Evolutionary conservation across 2,888 invertebrate species (phyloP), one percentile per base, ranked within the genome.

Genomic region (Octonoba sinensis): DNA sequence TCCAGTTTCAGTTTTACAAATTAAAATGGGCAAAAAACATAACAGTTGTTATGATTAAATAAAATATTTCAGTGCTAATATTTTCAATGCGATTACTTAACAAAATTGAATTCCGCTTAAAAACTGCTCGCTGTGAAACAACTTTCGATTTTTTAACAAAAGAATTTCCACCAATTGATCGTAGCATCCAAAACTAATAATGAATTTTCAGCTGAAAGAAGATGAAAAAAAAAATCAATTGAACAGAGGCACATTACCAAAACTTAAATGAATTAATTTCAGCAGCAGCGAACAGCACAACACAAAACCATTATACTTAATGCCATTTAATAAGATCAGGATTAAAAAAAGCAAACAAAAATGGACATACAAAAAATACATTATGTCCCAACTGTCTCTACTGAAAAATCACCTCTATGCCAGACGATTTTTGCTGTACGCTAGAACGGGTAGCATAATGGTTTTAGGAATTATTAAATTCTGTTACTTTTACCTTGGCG

Each of bases 381-480:
- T 72, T 72, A 72, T 73, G 44, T 24, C 24, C 60, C 79, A 79
- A 73, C 54, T 73, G 79, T 73, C 79, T 54, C 67, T 27, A 67
- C 73, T 73, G 79, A 81, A 73, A 79, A 81, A 81, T 81, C 73
- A 81, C 79, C 73, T 54, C 46, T 24, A 62, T 70, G 44, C 4
- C 54, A 22, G n/a, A 54, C 66, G 72, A 79, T 79, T 78, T 36
- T 78, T 71, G 59, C 65, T 72, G 70, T 36, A 54, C 65, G 49
- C 27, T 54, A 60, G 57, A 66, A n/a, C 56, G 69, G 67, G 67
- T 73, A 73, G 67, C 67, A 73, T 79, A 79, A 79, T 81, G 73
- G 73, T 81, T 81, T 76, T 81, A 51, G 79, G 73, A 81, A 81
- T 81, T 81, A 81, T 81, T 81, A 81, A 73, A 73, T 81, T 81